These are phyloP conservation scores for Trichonephila clavipes DNA, from an alignment of 1,140 invertebrate genomes.

Conservation along the genomic window DNA sequence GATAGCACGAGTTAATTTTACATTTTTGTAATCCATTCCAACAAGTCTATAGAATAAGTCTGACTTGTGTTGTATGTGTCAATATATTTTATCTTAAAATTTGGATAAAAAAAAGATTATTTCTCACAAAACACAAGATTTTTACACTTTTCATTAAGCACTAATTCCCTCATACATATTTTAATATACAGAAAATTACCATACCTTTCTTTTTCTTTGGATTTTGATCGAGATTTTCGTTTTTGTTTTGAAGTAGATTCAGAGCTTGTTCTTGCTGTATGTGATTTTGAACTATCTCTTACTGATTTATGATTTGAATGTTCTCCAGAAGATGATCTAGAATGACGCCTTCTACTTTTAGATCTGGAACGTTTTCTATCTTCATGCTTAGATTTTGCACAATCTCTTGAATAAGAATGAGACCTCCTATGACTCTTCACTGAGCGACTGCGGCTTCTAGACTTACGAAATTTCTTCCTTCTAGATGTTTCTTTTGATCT, in stretches of 20 bases:
- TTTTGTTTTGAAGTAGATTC: not conserved
- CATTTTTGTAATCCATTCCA: no score
- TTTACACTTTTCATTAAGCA: not conserved
- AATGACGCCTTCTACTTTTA: not conserved
- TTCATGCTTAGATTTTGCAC: not conserved
- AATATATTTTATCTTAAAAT: no score
- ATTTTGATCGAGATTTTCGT: conserved; percentile 16
- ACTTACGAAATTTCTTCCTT: not conserved
- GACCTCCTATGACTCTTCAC: not conserved
- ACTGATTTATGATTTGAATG: not conserved
- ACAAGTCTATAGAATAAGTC: no score
- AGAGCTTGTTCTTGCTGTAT: not conserved
- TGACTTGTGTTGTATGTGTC: no score
- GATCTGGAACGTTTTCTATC: not conserved
- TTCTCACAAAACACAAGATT: no score
- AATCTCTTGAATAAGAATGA: not conserved
- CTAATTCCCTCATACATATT: not conserved
- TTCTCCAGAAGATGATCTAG: conserved; percentile 27
- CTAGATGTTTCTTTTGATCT: not conserved
- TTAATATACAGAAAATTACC: not conserved
- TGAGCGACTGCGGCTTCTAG: not conserved
- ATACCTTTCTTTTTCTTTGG: conserved; percentile 46
- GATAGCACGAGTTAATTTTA: no score
- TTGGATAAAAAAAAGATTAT: no score
- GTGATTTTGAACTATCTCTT: not conserved